Evolutionary conservation across 2,113 vertebrate genomes (phyloP).

Genomic region (Lathamus discolor): DNA sequence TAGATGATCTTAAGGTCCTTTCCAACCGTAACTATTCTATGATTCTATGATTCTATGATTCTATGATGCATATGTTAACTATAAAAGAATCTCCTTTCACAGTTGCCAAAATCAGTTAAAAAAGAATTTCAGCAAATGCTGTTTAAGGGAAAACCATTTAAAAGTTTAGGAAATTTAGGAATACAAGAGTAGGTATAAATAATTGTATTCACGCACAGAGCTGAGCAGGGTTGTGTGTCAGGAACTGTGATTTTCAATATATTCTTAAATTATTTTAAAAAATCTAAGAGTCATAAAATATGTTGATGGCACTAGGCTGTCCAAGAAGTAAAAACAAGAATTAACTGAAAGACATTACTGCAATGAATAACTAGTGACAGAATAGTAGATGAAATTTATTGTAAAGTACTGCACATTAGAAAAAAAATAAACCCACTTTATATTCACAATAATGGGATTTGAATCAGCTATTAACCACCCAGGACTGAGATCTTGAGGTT

Average conservation of each 20-base stretch:
- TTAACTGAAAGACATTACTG: neutral
- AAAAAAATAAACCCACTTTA: neutral
- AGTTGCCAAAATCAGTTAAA: neutral
- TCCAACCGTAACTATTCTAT: too few relatives aligned
- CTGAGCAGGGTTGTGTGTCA: neutral
- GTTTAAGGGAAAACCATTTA: neutral
- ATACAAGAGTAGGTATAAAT: neutral
- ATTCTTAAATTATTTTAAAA: neutral
- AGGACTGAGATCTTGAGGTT: neutral
- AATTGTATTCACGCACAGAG: neutral
- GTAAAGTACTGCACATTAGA: neutral
- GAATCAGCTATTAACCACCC: neutral
- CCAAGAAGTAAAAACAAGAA: neutral
- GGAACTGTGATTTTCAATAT: neutral
- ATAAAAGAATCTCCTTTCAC: neutral
- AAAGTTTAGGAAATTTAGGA: neutral
- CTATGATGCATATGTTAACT: neutral
- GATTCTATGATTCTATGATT: too few relatives aligned
- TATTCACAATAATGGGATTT: neutral
- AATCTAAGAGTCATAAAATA: neutral
- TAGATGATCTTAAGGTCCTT: too few relatives aligned
- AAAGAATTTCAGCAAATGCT: neutral
- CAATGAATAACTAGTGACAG: neutral
- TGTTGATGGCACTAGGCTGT: neutral
- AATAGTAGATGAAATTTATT: neutral